Base-by-base conservation (phyloP, 2,888 invertebrate genomes). In the Spialia ferax region DNA sequence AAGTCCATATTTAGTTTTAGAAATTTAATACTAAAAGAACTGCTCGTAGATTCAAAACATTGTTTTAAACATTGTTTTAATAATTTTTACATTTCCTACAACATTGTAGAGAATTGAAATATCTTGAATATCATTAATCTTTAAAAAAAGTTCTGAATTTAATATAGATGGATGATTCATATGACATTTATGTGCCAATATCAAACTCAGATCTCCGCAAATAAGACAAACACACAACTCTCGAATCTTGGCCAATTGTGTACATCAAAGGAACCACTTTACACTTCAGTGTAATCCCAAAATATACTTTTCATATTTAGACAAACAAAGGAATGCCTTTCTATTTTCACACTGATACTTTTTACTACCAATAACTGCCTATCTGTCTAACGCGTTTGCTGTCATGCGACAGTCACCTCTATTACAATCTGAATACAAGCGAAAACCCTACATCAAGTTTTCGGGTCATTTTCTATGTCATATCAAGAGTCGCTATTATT, bases 281-380 rank as follows among this genome's bases (percentile, higher is more conserved):
- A 55, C 66, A 66, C 66, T 13, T 66, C 7, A 18, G 8, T 42
- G 60, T 55, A 15, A 54, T 66, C 66, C 60, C 60, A 66, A 66
- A 66, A 66, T 66, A 61, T 61, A 66, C 66, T 70, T 52, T 69
- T 72, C 56, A 70, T 72, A 70, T 72, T 72, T 69, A 42, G 61
- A 67, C 69, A 67, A 71, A 71, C 70, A 69, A 73, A 65, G 50
- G 60, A 48, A 22, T 52, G 63, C 71, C 86, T 90, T 89, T 90
- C 89, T 85, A 78, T 83, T 84, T 87, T 89, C 86, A 82, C 89
- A 88, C 87, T 81, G 77, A 82, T 82, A 81, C 81, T 72, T 50
- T 73, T 74, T 74, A 74, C 74, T 62, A 74, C 69, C 63, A 70
- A 72, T 73, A 73, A 66, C 69, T 60, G 69, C 69, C 54, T 56